Percentiles rank a stretch among this genome's conserved stretches.
phyloP scores from a whole-genome alignment of 2,888 invertebrate genomes.

The Ennomos quercinarius region DNA sequence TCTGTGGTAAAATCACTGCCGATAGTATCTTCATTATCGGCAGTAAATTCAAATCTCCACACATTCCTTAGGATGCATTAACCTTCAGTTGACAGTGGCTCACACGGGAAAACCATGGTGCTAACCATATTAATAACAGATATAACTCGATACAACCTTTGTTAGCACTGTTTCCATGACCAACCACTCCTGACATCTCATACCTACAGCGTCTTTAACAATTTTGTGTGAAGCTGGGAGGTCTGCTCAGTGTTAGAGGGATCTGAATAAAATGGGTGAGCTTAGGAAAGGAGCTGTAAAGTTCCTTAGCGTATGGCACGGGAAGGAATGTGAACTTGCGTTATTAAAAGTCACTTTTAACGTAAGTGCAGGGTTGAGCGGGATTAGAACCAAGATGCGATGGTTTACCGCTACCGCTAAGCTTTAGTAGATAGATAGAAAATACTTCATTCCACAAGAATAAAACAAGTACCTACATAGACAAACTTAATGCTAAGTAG shows the following conservation, averaged over 20 bases:
- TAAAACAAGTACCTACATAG: no score
- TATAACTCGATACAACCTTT: conserved; percentile 57
- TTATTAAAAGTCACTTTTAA: conserved; percentile 8
- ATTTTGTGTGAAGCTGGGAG: conserved; percentile 1
- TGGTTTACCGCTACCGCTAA: no score
- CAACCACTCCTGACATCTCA: conserved; percentile 34
- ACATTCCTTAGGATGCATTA: conserved; percentile 40
- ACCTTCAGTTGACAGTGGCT: conserved; percentile 50
- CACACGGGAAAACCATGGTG: conserved; percentile 76
- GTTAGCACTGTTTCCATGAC: conserved; percentile 58
- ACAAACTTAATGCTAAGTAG: no score
- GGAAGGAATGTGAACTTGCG: conserved; percentile 26
- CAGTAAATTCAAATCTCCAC: conserved; percentile 33
- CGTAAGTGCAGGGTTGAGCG: no score
- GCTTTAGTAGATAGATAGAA: no score
- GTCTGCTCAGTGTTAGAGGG: conserved; percentile 17
- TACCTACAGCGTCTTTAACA: neutral
- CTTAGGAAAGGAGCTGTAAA: conserved; percentile 31
- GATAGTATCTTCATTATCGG: no score
- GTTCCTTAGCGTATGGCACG: conserved; percentile 28
- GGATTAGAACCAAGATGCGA: no score
- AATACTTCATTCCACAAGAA: no score
- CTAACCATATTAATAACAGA: conserved; percentile 75
- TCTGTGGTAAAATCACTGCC: no score
- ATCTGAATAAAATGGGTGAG: conserved; percentile 45